Evolutionary conservation across 2,797 vertebrate species (phyloP).

Genomic region (Lindbergichthys nudifrons): DNA sequence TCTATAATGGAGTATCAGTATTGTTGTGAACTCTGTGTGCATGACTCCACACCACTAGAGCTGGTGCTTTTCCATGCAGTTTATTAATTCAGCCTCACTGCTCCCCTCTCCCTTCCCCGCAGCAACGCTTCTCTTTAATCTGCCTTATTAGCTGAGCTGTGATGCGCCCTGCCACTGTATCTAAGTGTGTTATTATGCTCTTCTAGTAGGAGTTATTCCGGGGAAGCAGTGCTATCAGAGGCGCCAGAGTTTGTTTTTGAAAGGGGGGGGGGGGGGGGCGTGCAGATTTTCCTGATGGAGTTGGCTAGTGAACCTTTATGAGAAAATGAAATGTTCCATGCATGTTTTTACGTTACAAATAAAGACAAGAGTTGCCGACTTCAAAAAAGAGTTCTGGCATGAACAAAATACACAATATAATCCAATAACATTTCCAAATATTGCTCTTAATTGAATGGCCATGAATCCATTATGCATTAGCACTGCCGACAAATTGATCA

Average conservation of each 20-base stretch:
- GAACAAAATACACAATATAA: background rate
- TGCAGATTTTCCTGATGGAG: no score
- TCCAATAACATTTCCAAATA: background rate
- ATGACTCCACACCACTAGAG: slow-evolving; percentile 29
- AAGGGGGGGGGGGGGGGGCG: no score
- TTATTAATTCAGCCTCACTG: slow-evolving; percentile 33
- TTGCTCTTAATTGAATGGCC: background rate
- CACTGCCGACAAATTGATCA: background rate
- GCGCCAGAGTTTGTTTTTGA: no score
- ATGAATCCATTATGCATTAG: background rate
- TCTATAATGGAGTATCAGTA: slow-evolving; percentile 9
- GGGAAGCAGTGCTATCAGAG: background rate
- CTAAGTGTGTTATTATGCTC: slow-evolving; percentile 8
- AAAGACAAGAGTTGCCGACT: no score
- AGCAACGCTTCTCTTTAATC: slow-evolving; percentile 36
- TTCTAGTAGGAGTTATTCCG: background rate
- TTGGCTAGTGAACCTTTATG: no score
- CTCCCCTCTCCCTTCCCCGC: background rate
- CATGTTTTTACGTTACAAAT: no score
- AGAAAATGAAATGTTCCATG: no score
- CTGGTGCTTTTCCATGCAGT: slow-evolving; percentile 29
- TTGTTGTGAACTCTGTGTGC: slow-evolving; percentile 13
- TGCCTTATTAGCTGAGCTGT: slow-evolving; percentile 3
- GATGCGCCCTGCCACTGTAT: background rate
- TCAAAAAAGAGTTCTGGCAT: no score